A percentile compares a stretch with the other conserved stretches of the same genome.
Evolutionary conservation across 2,797 vertebrate species (phyloP).

Genomic region (Hybognathus amarus): DNA sequence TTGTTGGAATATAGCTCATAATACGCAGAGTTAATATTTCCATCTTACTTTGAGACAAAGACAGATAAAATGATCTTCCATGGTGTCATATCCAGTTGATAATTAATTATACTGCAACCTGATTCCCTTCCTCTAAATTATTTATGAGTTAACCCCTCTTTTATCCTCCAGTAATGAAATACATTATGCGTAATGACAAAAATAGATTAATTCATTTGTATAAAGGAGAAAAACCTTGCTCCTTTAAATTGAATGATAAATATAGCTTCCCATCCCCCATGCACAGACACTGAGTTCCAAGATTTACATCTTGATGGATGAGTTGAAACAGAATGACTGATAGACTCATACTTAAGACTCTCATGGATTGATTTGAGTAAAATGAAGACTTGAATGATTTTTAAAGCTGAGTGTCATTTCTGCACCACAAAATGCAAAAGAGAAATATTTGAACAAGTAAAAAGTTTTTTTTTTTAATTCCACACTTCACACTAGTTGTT

Average conservation of each 20-base stretch:
- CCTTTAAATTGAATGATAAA: slow-evolving; percentile 45
- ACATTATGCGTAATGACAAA: slow-evolving; percentile 58
- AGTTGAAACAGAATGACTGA: slow-evolving; percentile 5
- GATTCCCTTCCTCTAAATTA: slow-evolving; percentile 57
- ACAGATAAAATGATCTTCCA: slow-evolving; percentile 68
- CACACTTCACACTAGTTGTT: not conserved
- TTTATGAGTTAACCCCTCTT: slow-evolving; percentile 58
- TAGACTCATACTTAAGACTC: slow-evolving; percentile 1
- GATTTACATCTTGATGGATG: slow-evolving; percentile 38
- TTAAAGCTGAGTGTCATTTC: not conserved
- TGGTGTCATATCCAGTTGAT: slow-evolving; percentile 66
- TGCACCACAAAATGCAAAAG: not conserved
- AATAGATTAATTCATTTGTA: slow-evolving; percentile 60
- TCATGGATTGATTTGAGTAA: not conserved
- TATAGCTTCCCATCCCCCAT: slow-evolving; percentile 23
- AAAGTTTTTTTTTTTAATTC: not conserved
- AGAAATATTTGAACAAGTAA: not conserved
- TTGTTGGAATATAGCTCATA: slow-evolving; percentile 46
- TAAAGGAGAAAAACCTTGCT: slow-evolving; percentile 47
- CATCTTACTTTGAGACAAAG: slow-evolving; percentile 75
- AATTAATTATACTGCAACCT: slow-evolving; percentile 60
- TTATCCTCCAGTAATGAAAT: slow-evolving; percentile 60
- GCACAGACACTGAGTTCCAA: not conserved
- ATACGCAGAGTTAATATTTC: slow-evolving; percentile 65
- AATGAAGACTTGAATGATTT: slow-evolving; percentile 7